Conservation (phyloP, 2,888 invertebrate genomes). For the Eueremaeus valkanovi region DNA sequence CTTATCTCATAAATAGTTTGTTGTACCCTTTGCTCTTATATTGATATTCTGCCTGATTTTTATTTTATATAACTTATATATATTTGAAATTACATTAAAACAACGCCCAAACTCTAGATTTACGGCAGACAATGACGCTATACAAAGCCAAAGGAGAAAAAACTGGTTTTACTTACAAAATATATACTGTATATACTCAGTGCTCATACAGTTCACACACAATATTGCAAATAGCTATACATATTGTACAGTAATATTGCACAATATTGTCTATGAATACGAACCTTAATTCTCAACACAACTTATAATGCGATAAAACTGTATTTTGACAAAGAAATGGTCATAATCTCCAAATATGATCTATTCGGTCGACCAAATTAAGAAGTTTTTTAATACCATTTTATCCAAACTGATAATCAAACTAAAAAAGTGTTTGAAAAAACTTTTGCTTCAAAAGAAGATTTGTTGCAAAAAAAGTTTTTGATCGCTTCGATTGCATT, state of each 20-base stretch:
- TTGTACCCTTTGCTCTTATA: slow-evolving; percentile 32
- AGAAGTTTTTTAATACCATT: not conserved
- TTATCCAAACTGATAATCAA: slow-evolving; percentile 23
- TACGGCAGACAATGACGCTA: slow-evolving; percentile 31
- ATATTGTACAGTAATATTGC: slow-evolving; percentile 5
- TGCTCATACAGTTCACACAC: slow-evolving; percentile 17
- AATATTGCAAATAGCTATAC: no score
- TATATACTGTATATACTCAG: not conserved
- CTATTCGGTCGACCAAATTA: slow-evolving; percentile 22
- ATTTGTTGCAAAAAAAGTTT: slow-evolving; percentile 1
- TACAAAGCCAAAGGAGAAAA: slow-evolving; percentile 32
- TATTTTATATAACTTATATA: no score
- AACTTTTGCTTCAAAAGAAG: not conserved
- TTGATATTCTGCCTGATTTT: slow-evolving; percentile 27
- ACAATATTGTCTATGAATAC: slow-evolving; percentile 30
- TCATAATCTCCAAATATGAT: not conserved
- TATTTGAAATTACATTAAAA: slow-evolving; percentile 29
- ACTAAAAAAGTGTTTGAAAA: not conserved
- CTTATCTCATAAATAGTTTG: slow-evolving; percentile 35
- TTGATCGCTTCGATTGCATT: slow-evolving; percentile 16
- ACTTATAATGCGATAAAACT: slow-evolving; percentile 10
- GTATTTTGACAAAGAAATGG: slow-evolving; percentile 16
- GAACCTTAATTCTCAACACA: not conserved
- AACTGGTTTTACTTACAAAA: slow-evolving; percentile 28
- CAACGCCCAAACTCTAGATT: slow-evolving; percentile 33